phyloP scores from a whole-genome alignment of 2,113 vertebrate genomes.

The Corythornis madagascariensis region DNA sequence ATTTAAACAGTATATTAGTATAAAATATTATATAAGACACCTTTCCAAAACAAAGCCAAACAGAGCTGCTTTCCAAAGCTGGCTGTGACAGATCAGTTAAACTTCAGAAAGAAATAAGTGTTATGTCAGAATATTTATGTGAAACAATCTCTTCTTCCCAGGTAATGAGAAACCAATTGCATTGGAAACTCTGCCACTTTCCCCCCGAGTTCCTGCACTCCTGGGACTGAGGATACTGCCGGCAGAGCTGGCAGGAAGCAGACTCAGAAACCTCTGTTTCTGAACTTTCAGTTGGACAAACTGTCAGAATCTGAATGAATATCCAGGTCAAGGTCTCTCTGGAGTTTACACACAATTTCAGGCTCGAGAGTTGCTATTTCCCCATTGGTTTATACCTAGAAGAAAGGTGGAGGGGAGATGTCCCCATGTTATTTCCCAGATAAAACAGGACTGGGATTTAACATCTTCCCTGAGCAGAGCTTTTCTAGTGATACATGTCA shows the following conservation, averaged over 20 bases:
- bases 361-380: neutral
- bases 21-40: constrained; percentile 17
- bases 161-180: constrained; percentile 21
- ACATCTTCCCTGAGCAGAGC: neutral
- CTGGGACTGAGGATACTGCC: neutral
- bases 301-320: neutral
- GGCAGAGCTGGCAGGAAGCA: neutral
- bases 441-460: neutral
- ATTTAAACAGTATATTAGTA: constrained; percentile 5
- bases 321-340: neutral
- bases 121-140: constrained; percentile 8
- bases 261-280: neutral
- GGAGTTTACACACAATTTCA: neutral
- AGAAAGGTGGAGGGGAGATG: neutral
- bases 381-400: neutral
- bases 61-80: constrained; percentile 7
- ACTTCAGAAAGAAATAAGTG: constrained; percentile 1
- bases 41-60: constrained; percentile 3
- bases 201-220: neutral
- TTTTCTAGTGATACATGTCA: neutral
- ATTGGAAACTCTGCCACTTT: neutral
- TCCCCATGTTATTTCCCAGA: neutral
- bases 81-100: neutral
- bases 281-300: neutral
- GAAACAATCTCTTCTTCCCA: constrained; percentile 8